Evolutionary conservation across 2,797 vertebrate genomes (phyloP).

Genomic region (Clamator glandarius): DNA sequence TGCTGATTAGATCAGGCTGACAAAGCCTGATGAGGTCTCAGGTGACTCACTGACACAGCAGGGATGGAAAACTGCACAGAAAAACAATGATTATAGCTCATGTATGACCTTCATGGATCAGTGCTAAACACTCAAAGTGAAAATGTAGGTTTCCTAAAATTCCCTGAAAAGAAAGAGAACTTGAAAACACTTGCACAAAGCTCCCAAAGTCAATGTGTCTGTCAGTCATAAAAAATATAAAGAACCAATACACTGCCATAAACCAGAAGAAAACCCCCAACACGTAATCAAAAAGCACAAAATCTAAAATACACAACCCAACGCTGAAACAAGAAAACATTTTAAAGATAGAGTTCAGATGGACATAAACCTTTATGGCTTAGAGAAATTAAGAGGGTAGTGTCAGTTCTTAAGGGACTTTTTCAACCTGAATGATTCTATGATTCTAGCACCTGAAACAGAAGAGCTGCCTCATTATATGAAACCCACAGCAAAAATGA

Average conservation of each 20-base stretch:
- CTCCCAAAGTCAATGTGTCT: neutral
- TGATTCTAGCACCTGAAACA: neutral
- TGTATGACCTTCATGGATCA: neutral
- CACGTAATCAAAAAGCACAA: neutral
- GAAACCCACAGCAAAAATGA: neutral
- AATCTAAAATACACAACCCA: neutral
- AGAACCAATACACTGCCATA: neutral
- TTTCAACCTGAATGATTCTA: neutral
- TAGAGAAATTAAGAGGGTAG: neutral
- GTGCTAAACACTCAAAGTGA: neutral
- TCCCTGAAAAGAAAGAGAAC: neutral
- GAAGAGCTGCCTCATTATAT: neutral
- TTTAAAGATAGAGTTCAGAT: neutral
- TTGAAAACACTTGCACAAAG: neutral
- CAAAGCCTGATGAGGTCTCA: neutral
- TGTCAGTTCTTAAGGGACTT: neutral
- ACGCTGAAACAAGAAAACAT: neutral
- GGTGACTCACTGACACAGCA: neutral
- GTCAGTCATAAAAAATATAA: neutral
- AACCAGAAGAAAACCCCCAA: neutral
- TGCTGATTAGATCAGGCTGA: neutral
- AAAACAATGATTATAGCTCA: neutral
- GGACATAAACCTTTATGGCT: neutral
- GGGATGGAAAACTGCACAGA: neutral
- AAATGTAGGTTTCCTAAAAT: neutral